phyloP scores from a whole-genome alignment of 2,888 invertebrate genomes.

The Ochlodes sylvanus region DNA sequence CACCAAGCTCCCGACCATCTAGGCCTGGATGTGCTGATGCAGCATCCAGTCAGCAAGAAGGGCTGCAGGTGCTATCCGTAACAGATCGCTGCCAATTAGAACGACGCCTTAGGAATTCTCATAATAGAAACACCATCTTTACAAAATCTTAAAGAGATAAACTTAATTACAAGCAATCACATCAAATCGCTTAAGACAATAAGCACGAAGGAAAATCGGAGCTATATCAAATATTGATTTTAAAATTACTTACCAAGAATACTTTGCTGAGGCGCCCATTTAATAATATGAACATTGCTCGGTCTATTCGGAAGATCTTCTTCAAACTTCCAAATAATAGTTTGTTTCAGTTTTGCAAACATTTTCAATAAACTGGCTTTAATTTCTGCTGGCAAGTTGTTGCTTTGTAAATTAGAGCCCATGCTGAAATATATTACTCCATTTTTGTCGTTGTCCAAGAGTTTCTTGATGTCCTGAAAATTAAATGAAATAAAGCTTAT shows the following conservation, averaged over 20 bases:
- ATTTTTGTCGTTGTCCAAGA: conserved; percentile 59
- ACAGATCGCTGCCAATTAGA: no score
- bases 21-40: no score
- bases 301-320: conserved; percentile 54
- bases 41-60: no score
- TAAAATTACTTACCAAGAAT: conserved; percentile 54
- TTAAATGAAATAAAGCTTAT: background rate
- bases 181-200: no score
- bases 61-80: no score
- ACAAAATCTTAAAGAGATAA: no score
- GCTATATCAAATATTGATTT: no score
- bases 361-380: conserved; percentile 54
- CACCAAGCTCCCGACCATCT: no score
- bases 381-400: conserved; percentile 52
- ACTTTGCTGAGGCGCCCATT: conserved; percentile 65
- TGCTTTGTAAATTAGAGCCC: conserved; percentile 63
- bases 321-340: conserved; percentile 71
- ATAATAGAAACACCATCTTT: no score
- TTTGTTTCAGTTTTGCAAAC: conserved; percentile 64
- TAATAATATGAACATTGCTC: conserved; percentile 60
- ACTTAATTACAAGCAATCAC: no score
- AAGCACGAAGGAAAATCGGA: no score
- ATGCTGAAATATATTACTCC: conserved; percentile 71
- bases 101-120: no score
- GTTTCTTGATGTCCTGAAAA: conserved; percentile 56